A percentile compares a stretch with the other conserved stretches of the same genome.
These are phyloP conservation scores for Drosophila meridiana DNA, from an alignment of 2,888 invertebrate species.

Conservation along the genomic window DNA sequence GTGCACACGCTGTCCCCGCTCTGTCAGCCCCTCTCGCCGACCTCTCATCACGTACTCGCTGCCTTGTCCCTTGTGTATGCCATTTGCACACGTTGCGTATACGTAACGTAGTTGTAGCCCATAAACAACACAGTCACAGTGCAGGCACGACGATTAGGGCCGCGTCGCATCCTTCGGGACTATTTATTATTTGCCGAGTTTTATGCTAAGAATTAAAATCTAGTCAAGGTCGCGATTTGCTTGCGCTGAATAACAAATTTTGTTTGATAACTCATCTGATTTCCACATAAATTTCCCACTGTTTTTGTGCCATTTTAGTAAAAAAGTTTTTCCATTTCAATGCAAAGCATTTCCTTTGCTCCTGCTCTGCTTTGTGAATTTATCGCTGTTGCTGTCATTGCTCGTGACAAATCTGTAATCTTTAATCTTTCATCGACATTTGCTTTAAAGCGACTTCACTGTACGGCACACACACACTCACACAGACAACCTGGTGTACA, in stretches of 20 bases:
- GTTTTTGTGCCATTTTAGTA: background rate
- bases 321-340: background rate
- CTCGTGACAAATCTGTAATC: conserved; percentile 7
- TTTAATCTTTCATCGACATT: background rate
- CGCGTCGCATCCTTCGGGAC: background rate
- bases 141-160: conserved; percentile 3
- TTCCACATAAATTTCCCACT: background rate
- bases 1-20: background rate
- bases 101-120: conserved; percentile 63
- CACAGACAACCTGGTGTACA: conserved; percentile 29
- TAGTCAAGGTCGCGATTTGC: conserved; percentile 10
- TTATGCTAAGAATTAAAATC: conserved; percentile 2
- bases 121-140: conserved; percentile 57
- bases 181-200: conserved; percentile 3
- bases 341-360: background rate
- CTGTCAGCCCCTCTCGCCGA: background rate
- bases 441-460: conserved; percentile 1
- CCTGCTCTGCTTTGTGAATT: background rate
- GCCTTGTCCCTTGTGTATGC: conserved; percentile 62
- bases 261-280: background rate
- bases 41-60: conserved; percentile 25
- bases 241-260: background rate
- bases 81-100: conserved; percentile 76
- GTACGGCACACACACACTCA: conserved; percentile 11
- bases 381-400: background rate